A percentile compares a stretch with the other conserved stretches of the same genome.
Conservation (phyloP, 2,113 vertebrate genomes). For the Dissostichus mawsoni region DNA sequence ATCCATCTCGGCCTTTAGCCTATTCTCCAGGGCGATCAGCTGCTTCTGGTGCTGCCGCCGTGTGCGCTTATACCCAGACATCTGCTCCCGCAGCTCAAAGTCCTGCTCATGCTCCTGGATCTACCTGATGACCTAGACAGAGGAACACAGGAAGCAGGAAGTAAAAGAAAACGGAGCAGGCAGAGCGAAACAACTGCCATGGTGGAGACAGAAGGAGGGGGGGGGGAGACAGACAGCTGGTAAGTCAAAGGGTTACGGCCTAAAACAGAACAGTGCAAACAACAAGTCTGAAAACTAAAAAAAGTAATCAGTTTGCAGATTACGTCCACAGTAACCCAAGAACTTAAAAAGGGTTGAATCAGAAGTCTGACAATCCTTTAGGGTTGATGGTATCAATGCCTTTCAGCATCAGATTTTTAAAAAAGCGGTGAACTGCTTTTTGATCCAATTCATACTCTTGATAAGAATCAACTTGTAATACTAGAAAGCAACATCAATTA, state of each 20-base stretch:
- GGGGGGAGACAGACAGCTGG: neutral
- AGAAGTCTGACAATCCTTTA: neutral
- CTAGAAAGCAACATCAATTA: neutral
- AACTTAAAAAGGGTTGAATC: neutral
- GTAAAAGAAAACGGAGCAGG: slow-evolving; percentile 43
- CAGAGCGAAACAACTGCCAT: slow-evolving; percentile 9
- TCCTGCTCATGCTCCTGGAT: slow-evolving; percentile 99
- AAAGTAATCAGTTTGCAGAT: slow-evolving; percentile 11
- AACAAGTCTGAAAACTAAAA: neutral
- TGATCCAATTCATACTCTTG: slow-evolving; percentile 1
- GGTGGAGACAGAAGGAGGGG: neutral
- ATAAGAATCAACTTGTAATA: neutral
- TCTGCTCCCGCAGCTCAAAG: slow-evolving; percentile 99
- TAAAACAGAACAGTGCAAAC: neutral
- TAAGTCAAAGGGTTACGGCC: slow-evolving; percentile 2
- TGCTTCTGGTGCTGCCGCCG: slow-evolving; percentile 99
- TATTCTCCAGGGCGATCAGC: slow-evolving; percentile 99
- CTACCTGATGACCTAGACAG: slow-evolving; percentile 94
- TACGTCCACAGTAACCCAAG: neutral
- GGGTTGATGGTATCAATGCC: neutral
- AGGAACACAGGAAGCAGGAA: slow-evolving; percentile 40
- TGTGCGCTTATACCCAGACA: slow-evolving; percentile 99
- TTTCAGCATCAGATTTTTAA: neutral
- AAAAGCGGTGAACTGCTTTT: neutral
- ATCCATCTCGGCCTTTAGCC: slow-evolving; percentile 99